Conservation (phyloP, 1,140 invertebrate species). For the Halotydeus destructor region DNA sequence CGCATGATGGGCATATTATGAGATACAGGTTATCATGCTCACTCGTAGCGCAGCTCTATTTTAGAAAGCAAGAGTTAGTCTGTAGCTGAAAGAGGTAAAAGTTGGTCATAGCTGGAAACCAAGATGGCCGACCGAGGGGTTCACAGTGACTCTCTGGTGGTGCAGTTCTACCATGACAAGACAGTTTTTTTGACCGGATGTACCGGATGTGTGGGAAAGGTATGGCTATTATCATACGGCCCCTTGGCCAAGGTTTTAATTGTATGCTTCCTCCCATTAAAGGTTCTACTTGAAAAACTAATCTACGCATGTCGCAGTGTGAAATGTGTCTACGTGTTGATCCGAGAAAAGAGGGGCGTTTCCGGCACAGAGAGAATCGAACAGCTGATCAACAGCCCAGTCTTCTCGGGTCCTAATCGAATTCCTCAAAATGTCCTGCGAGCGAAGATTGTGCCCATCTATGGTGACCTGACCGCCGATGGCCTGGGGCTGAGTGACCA, state of each 20-base stretch:
- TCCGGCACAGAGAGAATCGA: slow-evolving; percentile 18
- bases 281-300: slow-evolving; percentile 1
- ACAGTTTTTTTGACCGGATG: slow-evolving; percentile 39
- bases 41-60: no score
- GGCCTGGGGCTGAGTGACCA: slow-evolving; percentile 58
- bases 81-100: no score
- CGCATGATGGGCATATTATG: no score
- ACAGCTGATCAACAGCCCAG: neutral
- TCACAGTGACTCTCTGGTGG: slow-evolving; percentile 13
- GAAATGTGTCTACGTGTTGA: slow-evolving; percentile 41
- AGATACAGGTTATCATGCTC: no score
- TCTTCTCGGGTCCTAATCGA: neutral
- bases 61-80: no score
- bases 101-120: no score
- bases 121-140: no score
- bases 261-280: no score
- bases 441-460: slow-evolving; percentile 57
- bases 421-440: no score
- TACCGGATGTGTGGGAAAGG: slow-evolving; percentile 54
- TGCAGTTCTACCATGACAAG: slow-evolving; percentile 37
- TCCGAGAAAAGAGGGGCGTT: slow-evolving; percentile 46
- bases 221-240: slow-evolving; percentile 42
- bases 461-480: slow-evolving; percentile 68
- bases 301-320: neutral
- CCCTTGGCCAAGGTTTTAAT: slow-evolving; percentile 35